Evolutionary conservation across 2,888 invertebrate genomes (phyloP).

Genomic region (Epistrophella euchroma): DNA sequence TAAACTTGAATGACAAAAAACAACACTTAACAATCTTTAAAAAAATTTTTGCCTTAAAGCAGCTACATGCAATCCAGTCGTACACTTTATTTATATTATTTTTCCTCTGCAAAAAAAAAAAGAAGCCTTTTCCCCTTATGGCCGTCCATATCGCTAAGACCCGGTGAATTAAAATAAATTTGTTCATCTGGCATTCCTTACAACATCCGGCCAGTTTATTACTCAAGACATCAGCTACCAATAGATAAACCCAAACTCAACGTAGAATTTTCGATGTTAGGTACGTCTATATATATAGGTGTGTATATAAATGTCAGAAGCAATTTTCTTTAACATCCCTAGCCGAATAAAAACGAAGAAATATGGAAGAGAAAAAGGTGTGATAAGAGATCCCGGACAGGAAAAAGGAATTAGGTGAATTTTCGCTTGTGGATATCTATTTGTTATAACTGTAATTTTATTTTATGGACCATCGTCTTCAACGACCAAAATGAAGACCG

Average conservation of each 20-base stretch:
- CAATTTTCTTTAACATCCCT: slow-evolving; percentile 23
- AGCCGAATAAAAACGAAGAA: slow-evolving; percentile 24
- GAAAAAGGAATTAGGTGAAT: slow-evolving; percentile 46
- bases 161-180: slow-evolving; percentile 57
- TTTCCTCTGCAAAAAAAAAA: slow-evolving; percentile 1
- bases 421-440: slow-evolving; percentile 34
- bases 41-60: background rate
- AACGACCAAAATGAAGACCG: slow-evolving; percentile 24
- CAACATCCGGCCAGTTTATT: slow-evolving; percentile 44
- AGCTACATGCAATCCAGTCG: background rate
- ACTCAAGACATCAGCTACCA: slow-evolving; percentile 36
- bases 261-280: background rate
- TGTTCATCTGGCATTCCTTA: slow-evolving; percentile 47
- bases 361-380: slow-evolving; percentile 40
- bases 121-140: slow-evolving; percentile 29
- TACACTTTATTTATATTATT: background rate
- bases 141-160: slow-evolving; percentile 31
- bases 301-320: slow-evolving; percentile 29
- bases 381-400: slow-evolving; percentile 44
- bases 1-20: no score
- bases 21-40: no score
- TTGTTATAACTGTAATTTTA: slow-evolving; percentile 41
- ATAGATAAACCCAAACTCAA: slow-evolving; percentile 24
- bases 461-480: slow-evolving; percentile 34
- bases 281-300: background rate